Base-by-base conservation (phyloP, 1,140 invertebrate genomes). In the Papilio machaon region DNA sequence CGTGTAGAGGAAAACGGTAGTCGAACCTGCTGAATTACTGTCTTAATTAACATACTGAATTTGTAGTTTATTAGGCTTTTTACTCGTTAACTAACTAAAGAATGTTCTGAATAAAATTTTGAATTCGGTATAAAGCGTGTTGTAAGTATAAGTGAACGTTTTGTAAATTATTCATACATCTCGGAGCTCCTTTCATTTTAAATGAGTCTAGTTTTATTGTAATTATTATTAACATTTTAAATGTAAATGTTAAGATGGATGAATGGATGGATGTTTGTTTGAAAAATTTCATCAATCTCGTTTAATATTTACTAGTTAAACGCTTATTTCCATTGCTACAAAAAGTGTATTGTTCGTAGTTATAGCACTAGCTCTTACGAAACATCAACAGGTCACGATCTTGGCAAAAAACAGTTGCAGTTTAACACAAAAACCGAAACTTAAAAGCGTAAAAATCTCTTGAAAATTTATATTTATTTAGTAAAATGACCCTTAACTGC, bases 331-430 rank as follows among this genome's bases (percentile, higher is more conserved):
- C n/a, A 58, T 6, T 64, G 23, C 13, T 11, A 23, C 19, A 64
- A 64, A 70, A 70, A 70, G 3, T 70, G 10, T 30, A 38, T 70
- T 35, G 30, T 35, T 67, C 64, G 30, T 35, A 7, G 2, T 35
- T 30, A 23, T 23, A 70, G 23, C 74, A 73, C 64, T 52, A 70
- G n/a, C 58, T 78, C 77, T 81, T 79, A 38, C n/a, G 76, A 70
- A 70, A 70, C 47, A 35, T 73, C 46, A 38, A 79, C 19, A 47
- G 74, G 64, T 82, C 76, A 70, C 73, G 81, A 82, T 79, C 81
- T 52, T 73, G 49, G 11, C 81, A 82, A 82, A 82, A 79, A 79
- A 70, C 76, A 73, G 70, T 81, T 47, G 78, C 75, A 79, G 52
- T 77, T 81, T 78, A 60, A 75, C 38, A 81, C 47, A 58, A 79